Evolutionary conservation across 2,888 invertebrate genomes (phyloP).

Genomic region (Antheraea assamensis): DNA sequence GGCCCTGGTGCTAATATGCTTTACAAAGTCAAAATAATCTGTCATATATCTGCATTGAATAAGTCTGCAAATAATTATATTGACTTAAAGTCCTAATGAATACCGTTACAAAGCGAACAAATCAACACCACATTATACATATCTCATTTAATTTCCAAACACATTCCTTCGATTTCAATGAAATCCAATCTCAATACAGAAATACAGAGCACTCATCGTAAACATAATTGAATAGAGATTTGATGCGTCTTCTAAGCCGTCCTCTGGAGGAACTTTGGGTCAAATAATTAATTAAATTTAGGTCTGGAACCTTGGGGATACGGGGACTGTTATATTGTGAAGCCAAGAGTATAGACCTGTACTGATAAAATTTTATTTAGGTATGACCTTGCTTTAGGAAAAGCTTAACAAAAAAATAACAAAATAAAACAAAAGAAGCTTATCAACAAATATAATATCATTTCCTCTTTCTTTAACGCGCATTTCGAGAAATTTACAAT

Average conservation of each 20-base stretch:
- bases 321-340: constrained; percentile 49
- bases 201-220: constrained; percentile 42
- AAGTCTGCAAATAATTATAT: not conserved
- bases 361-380: constrained; percentile 25
- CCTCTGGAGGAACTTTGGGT: constrained; percentile 45
- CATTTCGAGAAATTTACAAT: too few relatives aligned
- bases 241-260: constrained; percentile 50
- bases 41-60: not conserved
- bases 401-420: too few relatives aligned
- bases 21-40: not conserved
- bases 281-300: constrained; percentile 66
- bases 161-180: constrained; percentile 40
- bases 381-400: not conserved
- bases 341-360: constrained; percentile 30
- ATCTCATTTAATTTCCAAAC: constrained; percentile 34
- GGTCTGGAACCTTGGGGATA: constrained; percentile 42
- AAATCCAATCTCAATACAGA: constrained; percentile 39
- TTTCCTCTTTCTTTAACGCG: not conserved
- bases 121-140: constrained; percentile 17
- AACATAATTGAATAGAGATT: constrained; percentile 60
- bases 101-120: not conserved
- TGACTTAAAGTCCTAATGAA: not conserved
- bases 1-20: not conserved
- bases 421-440: too few relatives aligned
- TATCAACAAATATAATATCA: not conserved